These are phyloP conservation scores for Globicephala melas DNA, from an alignment of 2,113 vertebrate genomes.

Conservation along the genomic window DNA sequence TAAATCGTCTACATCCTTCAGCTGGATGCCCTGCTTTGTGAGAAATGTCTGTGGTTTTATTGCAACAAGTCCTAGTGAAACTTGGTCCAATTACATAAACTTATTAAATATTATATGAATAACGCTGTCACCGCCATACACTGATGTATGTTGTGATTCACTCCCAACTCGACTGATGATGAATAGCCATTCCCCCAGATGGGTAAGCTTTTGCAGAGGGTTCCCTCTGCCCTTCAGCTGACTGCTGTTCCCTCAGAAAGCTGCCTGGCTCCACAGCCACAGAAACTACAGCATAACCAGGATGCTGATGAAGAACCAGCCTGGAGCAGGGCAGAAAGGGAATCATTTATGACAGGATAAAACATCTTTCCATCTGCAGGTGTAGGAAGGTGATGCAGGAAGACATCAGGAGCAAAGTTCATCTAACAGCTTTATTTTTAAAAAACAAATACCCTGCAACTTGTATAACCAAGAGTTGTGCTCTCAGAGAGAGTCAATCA, in stretches of 20 bases:
- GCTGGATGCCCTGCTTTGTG: constrained; percentile 67
- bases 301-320: constrained; percentile 38
- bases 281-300: not conserved
- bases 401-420: not conserved
- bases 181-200: constrained; percentile 60
- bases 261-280: constrained; percentile 4
- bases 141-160: constrained; percentile 38
- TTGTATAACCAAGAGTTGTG: not conserved
- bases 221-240: constrained; percentile 49
- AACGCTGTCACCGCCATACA: not conserved
- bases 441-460: not conserved
- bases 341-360: not conserved
- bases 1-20: constrained; percentile 57
- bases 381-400: not conserved
- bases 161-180: constrained; percentile 43
- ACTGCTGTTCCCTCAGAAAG: constrained; percentile 56
- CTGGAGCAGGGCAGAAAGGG: not conserved
- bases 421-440: not conserved
- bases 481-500: not conserved
- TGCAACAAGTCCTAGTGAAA: constrained; percentile 73
- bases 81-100: constrained; percentile 66
- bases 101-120: constrained; percentile 78
- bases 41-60: constrained; percentile 69
- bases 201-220: constrained; percentile 63
- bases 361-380: not conserved